Conservation (phyloP, 92 coral and sea anemone genomes). For the Umimayanthus chanpuru region DNA sequence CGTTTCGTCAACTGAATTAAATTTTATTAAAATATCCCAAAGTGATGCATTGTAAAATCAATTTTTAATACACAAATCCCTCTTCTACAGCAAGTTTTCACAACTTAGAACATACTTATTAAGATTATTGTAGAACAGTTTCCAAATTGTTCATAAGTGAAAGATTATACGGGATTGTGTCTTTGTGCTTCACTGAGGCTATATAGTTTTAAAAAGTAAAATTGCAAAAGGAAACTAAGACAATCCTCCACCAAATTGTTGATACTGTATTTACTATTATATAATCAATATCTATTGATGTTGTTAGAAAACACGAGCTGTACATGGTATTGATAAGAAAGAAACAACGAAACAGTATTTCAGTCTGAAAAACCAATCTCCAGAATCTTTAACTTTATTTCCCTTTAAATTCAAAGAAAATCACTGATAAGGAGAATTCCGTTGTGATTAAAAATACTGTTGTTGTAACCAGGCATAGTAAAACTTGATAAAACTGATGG, state of each 20-base stretch:
- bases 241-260: no score
- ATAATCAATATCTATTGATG: background rate
- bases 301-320: background rate
- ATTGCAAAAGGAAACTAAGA: no score
- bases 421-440: no score
- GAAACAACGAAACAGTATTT: background rate
- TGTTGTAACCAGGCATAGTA: no score
- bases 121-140: background rate
- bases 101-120: background rate
- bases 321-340: background rate
- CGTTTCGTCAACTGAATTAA: background rate
- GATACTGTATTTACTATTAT: background rate
- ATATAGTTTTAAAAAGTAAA: no score
- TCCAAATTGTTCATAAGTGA: background rate
- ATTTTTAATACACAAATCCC: background rate
- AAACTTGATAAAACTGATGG: no score
- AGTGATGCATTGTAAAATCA: background rate
- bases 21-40: no score
- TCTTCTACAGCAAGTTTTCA: background rate
- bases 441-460: no score
- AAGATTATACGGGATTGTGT: background rate
- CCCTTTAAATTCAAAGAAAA: no score
- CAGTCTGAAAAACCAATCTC: no score
- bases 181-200: background rate
- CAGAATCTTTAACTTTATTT: no score